A percentile compares a stretch with the other conserved stretches of the same genome.
Conservation (phyloP, 2,797 vertebrate genomes). For the Enteromius radiatus region DNA sequence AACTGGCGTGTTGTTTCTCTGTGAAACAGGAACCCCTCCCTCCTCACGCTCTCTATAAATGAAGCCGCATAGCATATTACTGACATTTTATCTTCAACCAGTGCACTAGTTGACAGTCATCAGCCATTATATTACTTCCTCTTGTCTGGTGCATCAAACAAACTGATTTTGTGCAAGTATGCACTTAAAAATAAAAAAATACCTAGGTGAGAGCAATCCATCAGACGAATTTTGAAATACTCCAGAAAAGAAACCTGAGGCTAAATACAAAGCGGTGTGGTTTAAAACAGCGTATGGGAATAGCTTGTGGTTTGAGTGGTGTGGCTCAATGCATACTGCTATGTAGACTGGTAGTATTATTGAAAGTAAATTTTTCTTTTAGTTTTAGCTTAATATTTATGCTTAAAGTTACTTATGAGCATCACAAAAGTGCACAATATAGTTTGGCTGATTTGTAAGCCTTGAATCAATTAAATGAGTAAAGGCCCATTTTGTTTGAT, state of each 20-base stretch:
- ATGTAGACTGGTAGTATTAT: no score
- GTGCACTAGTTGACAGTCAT: not conserved
- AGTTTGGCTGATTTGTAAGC: not conserved
- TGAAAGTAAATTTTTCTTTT: not conserved
- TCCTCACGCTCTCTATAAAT: not conserved
- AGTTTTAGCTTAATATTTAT: not conserved
- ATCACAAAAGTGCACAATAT: not conserved
- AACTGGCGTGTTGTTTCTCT: not conserved
- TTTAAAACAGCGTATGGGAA: slow-evolving; percentile 2
- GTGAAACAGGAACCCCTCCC: slow-evolving; percentile 3
- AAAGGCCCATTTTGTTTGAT: not conserved
- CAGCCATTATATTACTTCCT: not conserved
- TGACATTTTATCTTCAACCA: slow-evolving; percentile 8
- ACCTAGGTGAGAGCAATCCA: not conserved
- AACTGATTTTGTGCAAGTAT: not conserved
- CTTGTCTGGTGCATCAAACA: not conserved
- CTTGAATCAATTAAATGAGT: not conserved
- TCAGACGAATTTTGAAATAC: not conserved
- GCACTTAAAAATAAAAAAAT: not conserved
- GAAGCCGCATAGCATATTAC: not conserved
- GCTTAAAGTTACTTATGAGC: not conserved
- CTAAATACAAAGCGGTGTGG: slow-evolving; percentile 7
- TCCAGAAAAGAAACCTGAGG: not conserved
- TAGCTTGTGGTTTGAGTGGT: slow-evolving; percentile 28
- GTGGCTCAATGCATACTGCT: not conserved